Base-by-base conservation (phyloP, 2,797 vertebrate species). In the Macropus fuliginosus region DNA sequence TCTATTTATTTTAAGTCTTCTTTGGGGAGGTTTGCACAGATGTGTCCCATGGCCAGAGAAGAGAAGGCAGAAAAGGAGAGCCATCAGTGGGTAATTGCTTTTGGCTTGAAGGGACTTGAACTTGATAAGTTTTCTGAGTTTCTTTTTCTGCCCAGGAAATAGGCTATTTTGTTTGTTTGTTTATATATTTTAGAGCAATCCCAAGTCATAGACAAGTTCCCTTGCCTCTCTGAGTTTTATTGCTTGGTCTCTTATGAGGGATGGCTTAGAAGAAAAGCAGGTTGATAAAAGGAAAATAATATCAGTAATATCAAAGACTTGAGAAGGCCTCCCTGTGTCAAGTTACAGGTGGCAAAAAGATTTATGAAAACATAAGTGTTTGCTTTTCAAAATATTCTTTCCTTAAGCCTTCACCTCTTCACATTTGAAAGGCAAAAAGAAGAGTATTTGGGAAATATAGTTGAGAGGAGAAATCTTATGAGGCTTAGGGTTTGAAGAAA, bases 1-100 rank as follows among this genome's bases (percentile, higher is more conserved):
- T 95, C 96, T 95, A 50, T 91, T 24, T 95, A 55, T 98, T 97
- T 92, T 50, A 95, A 97, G 28, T 56, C 24, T 95, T 95, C 31
- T 57, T 92, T 62, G 52, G 95, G 94, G 81, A 62, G 50, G 0
- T 8, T 6, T 93, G 54, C 92, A 54, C 34, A 40, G 81, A 74
- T 8, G 5, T 66, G 94, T 62, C 93, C 92, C 29, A 31, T 54
- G 12, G 2, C 55, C 95, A 28, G 93, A 40, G 56, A 96, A 93
- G 93, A 92, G 62, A 87, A 27, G 46, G 21, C 40, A 74, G 91
- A 96, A 50, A 91, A 31, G 0, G 3, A 10, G 3, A 81, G 1
- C 62, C 74, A 0, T 0, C 4, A 27, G 1, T 81, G 21, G 89
- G 55, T 96, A 91, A 74, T 24, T 34, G 92, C 93, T 31, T 95